Conservation (phyloP, 2,797 vertebrate species). For the Poeciliopsis presidionis region DNA sequence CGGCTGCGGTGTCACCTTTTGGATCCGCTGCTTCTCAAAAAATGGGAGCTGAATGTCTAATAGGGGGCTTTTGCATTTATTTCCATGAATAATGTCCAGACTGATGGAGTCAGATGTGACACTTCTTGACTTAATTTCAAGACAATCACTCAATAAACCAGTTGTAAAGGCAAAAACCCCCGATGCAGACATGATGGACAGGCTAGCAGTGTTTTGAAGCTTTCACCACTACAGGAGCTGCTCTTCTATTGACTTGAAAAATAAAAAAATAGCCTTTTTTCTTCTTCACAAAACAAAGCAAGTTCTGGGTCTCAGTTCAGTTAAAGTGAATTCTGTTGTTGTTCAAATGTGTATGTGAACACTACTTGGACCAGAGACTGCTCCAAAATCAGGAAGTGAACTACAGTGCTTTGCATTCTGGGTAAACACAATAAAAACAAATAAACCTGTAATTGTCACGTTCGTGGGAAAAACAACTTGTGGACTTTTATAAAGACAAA, state of each 20-base stretch:
- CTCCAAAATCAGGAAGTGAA: too few species aligned
- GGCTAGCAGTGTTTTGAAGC: background rate
- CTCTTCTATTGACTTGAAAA: background rate
- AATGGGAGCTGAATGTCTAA: constrained; percentile 42
- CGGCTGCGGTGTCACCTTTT: constrained; percentile 37
- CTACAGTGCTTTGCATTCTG: too few species aligned
- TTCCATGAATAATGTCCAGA: constrained; percentile 54
- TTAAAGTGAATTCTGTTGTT: too few species aligned
- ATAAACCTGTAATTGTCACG: too few species aligned
- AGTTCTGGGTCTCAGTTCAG: background rate
- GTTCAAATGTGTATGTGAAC: too few species aligned
- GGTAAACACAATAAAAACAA: too few species aligned
- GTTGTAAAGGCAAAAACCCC: background rate
- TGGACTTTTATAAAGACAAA: too few species aligned
- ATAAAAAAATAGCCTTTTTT: background rate
- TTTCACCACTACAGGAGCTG: background rate
- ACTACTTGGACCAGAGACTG: too few species aligned
- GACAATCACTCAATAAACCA: background rate
- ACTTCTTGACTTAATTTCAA: background rate
- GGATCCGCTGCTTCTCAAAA: constrained; percentile 28
- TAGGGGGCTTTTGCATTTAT: constrained; percentile 43
- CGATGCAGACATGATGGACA: constrained; percentile 10
- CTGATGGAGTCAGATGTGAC: constrained; percentile 11
- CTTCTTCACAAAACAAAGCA: background rate
- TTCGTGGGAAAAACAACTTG: too few species aligned